Evolutionary conservation across 2,113 vertebrate genomes (phyloP), one percentile per base, ranked within the genome.

Genomic region (Crypturellus undulatus): DNA sequence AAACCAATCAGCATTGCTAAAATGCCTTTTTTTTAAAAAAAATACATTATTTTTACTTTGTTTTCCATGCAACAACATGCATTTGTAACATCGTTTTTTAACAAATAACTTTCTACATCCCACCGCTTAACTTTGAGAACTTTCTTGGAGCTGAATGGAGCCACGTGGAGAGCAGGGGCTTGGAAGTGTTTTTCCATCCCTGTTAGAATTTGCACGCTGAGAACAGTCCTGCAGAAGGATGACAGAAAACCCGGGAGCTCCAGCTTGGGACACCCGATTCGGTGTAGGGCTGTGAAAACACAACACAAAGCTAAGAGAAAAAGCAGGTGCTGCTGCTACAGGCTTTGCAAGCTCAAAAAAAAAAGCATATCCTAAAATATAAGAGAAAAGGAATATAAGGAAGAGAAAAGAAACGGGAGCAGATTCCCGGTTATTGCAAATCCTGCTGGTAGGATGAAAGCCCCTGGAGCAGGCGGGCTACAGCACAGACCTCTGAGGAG

Each of bases 261-360:
- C 38, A 59, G 42, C 59, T 87, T 89, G 56, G 45, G 75, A 67
- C 76, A 71, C 83, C 79, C 81, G 94, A 82, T 93, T 94, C 38
- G 80, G 56, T 5, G 8, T 8, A 49, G 21, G 26, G n/a, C 49
- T 54, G 25, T 71, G 34, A 34, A 19, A 12, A 40, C 26, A 6
- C 26, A 16, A 49, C n/a, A 36, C 18, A 8, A 19, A 25, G 25
- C 15, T 8, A 20, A 38, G 8, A 38, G 25, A 14, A 21, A 12
- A 49, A 49, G 49, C 49, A 22, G 49, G 49, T 49, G 47, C 47
- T 24, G 49, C 49, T 49, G 49, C 49, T 49, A 22, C 21, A 78
- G 56, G 42, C 11, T 75, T 86, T 43, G 47, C 17, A 54, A 65
- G 36, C 34, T 77, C 38, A 32, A 83, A 49, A 49, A 20, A 47